Percentiles rank a stretch among this genome's conserved stretches.
Evolutionary conservation across 2,113 vertebrate species (phyloP).

Genomic region (Tympanuchus pallidicinctus): DNA sequence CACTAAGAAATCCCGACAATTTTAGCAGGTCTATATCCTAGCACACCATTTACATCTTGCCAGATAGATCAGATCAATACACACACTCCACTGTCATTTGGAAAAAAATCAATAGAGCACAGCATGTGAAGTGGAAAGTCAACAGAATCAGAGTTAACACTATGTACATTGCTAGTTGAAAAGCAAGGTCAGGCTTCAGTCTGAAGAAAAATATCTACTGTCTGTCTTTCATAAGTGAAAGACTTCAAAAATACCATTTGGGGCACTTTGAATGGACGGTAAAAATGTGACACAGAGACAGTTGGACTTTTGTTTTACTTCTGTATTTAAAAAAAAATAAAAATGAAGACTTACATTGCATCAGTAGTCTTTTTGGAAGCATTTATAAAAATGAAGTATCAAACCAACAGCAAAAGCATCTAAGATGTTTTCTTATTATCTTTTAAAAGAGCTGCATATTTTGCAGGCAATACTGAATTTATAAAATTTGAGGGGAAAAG

Average conservation of each 20-base stretch:
- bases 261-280: background rate
- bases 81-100: background rate
- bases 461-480: background rate
- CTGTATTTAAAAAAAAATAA: background rate
- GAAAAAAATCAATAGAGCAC: background rate
- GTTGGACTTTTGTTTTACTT: background rate
- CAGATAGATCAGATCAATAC: background rate
- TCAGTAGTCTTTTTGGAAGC: background rate
- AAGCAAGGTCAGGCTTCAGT: background rate
- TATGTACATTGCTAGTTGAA: background rate
- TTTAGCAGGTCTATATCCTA: background rate
- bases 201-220: background rate
- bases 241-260: background rate
- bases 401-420: background rate
- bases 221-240: background rate
- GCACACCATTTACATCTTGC: background rate
- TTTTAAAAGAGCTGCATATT: background rate
- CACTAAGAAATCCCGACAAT: background rate
- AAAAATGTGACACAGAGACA: background rate
- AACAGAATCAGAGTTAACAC: background rate
- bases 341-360: background rate
- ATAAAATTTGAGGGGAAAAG: background rate
- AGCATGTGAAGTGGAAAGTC: background rate
- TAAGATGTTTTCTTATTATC: background rate
- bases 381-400: background rate